Conservation (phyloP, 2,797 vertebrate species). For the Telmatherina bonti region DNA sequence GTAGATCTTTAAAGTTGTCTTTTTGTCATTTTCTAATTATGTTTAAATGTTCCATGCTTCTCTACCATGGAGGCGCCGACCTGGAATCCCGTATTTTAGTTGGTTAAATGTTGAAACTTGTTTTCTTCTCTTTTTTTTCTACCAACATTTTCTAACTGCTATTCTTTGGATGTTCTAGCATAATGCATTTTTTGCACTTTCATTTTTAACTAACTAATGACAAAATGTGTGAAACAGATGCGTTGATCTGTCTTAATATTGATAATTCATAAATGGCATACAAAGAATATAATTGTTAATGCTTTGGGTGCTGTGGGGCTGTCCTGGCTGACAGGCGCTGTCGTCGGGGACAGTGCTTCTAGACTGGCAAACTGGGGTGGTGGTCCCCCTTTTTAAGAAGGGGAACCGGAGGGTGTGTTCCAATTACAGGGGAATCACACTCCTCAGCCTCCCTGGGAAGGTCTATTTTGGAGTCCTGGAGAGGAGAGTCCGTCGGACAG, state of each 20-base stretch:
- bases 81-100: constrained; percentile 12
- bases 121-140: constrained; percentile 31
- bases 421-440: too few species aligned
- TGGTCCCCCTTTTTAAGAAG: too few species aligned
- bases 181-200: constrained; percentile 36
- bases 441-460: too few species aligned
- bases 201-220: constrained; percentile 41
- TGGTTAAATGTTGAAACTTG: neutral
- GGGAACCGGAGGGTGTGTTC: too few species aligned
- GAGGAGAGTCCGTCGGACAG: too few species aligned
- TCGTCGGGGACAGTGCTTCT: too few species aligned
- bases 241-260: constrained; percentile 38
- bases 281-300: too few species aligned
- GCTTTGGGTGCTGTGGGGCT: too few species aligned
- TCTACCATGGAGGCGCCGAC: constrained; percentile 38
- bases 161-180: constrained; percentile 49
- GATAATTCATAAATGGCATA: neutral
- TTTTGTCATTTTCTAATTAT: constrained; percentile 74
- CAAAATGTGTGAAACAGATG: constrained; percentile 38
- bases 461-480: too few species aligned
- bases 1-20: constrained; percentile 74
- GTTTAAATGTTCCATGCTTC: constrained; percentile 71
- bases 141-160: constrained; percentile 24
- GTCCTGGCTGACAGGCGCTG: too few species aligned
- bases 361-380: too few species aligned